Evolutionary conservation across 2,113 vertebrate species (phyloP).

Genomic region (Saccopteryx leptura): DNA sequence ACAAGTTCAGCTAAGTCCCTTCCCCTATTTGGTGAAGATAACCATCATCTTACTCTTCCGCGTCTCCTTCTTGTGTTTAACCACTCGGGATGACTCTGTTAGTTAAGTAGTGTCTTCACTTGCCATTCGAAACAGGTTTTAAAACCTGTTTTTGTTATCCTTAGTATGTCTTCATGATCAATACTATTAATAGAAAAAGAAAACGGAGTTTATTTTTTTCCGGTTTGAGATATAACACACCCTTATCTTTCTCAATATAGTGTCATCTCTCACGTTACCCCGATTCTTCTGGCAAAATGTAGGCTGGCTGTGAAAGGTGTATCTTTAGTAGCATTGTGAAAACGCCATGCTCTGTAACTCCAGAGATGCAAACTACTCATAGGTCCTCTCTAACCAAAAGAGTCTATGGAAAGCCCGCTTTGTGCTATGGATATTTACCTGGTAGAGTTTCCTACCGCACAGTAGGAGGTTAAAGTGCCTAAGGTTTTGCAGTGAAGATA

Average conservation of each 20-base stretch:
- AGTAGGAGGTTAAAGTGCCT: not conserved
- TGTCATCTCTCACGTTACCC: not conserved
- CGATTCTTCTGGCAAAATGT: not conserved
- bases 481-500: constrained; percentile 1
- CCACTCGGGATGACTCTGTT: not conserved
- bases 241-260: not conserved
- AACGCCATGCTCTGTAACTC: not conserved
- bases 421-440: not conserved
- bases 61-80: not conserved
- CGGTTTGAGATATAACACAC: not conserved
- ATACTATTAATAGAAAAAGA: constrained; percentile 12
- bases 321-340: not conserved
- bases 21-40: not conserved
- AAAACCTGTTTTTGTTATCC: not conserved
- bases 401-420: not conserved
- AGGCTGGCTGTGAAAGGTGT: not conserved
- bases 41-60: not conserved
- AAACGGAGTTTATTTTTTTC: constrained; percentile 42
- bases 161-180: not conserved
- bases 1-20: not conserved
- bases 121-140: not conserved
- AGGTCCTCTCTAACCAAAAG: not conserved
- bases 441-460: not conserved
- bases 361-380: constrained; percentile 16
- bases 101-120: not conserved